These are phyloP conservation scores for Spodoptera litura DNA, from an alignment of 1,140 invertebrate genomes.

Conservation along the genomic window DNA sequence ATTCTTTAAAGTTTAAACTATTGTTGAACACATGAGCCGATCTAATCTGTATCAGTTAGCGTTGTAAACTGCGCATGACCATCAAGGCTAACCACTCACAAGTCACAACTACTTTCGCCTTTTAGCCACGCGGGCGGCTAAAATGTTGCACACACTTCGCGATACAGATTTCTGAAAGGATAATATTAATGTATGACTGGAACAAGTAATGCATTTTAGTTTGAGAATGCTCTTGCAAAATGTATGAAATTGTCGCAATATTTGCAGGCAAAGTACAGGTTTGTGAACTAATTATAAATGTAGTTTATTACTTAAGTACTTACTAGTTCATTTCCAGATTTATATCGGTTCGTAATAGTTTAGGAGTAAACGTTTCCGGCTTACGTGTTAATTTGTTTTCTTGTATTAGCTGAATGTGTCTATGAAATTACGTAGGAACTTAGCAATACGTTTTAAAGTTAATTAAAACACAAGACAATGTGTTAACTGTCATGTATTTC, in stretches of 20 bases:
- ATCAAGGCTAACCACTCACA: constrained; percentile 74
- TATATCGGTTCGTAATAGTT: neutral
- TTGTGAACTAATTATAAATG: constrained; percentile 3
- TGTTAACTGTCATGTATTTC: too few relatives aligned
- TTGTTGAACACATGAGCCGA: constrained; percentile 43
- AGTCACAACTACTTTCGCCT: constrained; percentile 73
- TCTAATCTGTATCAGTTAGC: constrained; percentile 58
- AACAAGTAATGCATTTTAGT: constrained; percentile 26
- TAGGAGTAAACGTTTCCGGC: neutral
- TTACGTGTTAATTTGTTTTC: neutral
- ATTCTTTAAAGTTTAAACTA: neutral
- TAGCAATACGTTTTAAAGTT: too few relatives aligned
- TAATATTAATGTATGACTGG: neutral
- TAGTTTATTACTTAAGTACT: constrained; percentile 12
- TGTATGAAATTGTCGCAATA: constrained; percentile 15
- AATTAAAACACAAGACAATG: too few relatives aligned
- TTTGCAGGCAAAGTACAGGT: neutral
- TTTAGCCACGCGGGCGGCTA: constrained; percentile 55
- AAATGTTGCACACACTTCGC: constrained; percentile 60
- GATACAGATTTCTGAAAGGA: constrained; percentile 46
- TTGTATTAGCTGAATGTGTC: too few relatives aligned
- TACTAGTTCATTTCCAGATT: constrained; percentile 8
- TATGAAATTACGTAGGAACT: too few relatives aligned
- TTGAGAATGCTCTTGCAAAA: constrained; percentile 23
- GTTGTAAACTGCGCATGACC: constrained; percentile 39